These are phyloP conservation scores for Danaus melanippus DNA, from an alignment of 1,140 invertebrate genomes.

Conservation along the genomic window DNA sequence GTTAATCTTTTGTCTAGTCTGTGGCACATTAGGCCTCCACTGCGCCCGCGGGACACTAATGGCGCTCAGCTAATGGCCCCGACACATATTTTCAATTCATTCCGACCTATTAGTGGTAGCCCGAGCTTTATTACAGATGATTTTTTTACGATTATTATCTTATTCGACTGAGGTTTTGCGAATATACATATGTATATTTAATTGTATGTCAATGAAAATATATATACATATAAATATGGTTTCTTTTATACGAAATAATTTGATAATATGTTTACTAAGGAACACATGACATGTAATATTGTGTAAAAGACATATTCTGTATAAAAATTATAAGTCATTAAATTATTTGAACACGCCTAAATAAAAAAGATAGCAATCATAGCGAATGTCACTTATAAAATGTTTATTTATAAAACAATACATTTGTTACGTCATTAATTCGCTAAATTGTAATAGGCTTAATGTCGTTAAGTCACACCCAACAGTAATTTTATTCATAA, in stretches of 20 bases:
- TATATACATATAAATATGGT: not conserved
- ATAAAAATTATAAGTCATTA: constrained; percentile 8
- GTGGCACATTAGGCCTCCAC: constrained; percentile 34
- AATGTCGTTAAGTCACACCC: constrained; percentile 32
- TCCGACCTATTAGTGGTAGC: constrained; percentile 38
- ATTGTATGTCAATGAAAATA: not conserved
- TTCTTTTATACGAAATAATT: too few relatives aligned
- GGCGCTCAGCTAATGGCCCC: constrained; percentile 44
- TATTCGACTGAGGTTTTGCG: constrained; percentile 19
- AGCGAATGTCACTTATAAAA: too few relatives aligned
- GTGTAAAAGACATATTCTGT: not conserved
- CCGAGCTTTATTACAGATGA: constrained; percentile 30
- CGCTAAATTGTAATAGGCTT: constrained; percentile 22
- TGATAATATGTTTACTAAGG: not conserved
- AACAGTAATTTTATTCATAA: constrained; percentile 39
- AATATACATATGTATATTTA: not conserved
- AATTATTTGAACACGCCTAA: constrained; percentile 11
- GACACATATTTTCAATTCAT: constrained; percentile 61
- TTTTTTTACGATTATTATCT: constrained; percentile 32
- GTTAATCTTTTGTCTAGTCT: constrained; percentile 12
- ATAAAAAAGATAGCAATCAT: not conserved
- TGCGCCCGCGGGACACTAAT: constrained; percentile 48
- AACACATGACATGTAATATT: not conserved
- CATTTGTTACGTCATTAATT: constrained; percentile 17
- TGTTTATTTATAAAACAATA: not conserved